Conservation (phyloP, 2,797 vertebrate genomes). For the Petrocephalus schoutedeni region DNA sequence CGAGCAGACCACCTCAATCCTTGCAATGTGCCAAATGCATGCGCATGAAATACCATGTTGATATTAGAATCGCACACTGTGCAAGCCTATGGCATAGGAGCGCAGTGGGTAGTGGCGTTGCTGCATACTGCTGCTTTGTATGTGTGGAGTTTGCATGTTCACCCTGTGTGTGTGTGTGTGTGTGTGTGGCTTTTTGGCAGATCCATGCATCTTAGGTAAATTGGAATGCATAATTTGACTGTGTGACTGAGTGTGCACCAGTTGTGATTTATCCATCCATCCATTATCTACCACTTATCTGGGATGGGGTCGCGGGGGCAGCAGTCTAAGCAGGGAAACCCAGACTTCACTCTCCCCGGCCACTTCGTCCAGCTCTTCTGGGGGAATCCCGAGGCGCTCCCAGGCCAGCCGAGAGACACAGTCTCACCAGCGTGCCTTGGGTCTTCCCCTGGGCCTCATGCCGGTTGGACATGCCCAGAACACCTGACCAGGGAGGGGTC, state of each 20-base stretch:
- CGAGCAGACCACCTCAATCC: neutral
- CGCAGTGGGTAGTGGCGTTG: neutral
- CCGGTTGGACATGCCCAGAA: too few species aligned
- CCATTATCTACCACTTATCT: too few species aligned
- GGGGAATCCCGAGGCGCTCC: too few species aligned
- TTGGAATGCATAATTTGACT: neutral
- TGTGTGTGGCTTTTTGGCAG: neutral
- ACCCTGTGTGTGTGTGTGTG: neutral
- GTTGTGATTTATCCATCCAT: neutral
- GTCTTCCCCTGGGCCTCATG: too few species aligned
- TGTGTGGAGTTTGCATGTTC: neutral
- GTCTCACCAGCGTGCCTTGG: too few species aligned
- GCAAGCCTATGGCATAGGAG: neutral
- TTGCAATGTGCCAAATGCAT: neutral
- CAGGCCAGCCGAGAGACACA: too few species aligned
- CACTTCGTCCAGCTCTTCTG: too few species aligned
- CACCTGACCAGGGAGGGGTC: too few species aligned
- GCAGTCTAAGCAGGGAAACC: too few species aligned
- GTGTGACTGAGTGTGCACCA: neutral
- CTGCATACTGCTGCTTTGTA: neutral
- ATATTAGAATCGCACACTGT: neutral
- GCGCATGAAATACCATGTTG: neutral
- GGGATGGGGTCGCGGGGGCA: too few species aligned
- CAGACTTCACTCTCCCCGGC: too few species aligned
- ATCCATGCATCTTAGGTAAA: neutral